Percentiles rank a stretch among this genome's conserved stretches.
phyloP scores from a whole-genome alignment of 2,797 vertebrate genomes.

The Microctenopoma steveboyesi region DNA sequence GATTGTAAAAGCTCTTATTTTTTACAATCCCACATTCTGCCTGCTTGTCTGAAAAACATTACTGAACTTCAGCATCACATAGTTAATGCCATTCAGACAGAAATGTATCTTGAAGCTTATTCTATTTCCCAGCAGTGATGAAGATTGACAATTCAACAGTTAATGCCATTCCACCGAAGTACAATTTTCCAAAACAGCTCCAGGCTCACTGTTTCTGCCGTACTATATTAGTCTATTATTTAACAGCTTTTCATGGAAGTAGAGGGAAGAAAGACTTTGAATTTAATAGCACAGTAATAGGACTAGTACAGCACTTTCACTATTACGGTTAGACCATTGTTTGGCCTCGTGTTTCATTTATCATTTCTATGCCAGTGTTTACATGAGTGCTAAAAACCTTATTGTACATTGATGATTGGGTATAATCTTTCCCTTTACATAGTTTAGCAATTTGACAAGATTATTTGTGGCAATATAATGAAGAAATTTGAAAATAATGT shows the following conservation, averaged over 20 bases:
- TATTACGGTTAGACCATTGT: slow-evolving; percentile 1
- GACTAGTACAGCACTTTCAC: slow-evolving; percentile 11
- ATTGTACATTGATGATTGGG: slow-evolving; percentile 2
- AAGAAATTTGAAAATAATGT: not conserved
- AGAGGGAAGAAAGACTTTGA: slow-evolving; percentile 28
- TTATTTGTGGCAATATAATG: slow-evolving; percentile 1
- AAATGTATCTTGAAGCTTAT: slow-evolving; percentile 23
- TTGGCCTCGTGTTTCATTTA: slow-evolving; percentile 13
- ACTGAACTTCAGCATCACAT: slow-evolving; percentile 10
- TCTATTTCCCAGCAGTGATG: slow-evolving; percentile 18
- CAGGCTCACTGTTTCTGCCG: slow-evolving; percentile 30
- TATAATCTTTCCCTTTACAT: not conserved
- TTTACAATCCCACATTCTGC: not conserved
- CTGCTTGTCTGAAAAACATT: slow-evolving; percentile 20
- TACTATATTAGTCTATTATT: slow-evolving; percentile 14
- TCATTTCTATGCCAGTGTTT: slow-evolving; percentile 1
- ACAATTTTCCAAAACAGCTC: slow-evolving; percentile 41
- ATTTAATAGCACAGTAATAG: slow-evolving; percentile 10
- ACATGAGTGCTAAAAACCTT: not conserved
- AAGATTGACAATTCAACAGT: slow-evolving; percentile 43
- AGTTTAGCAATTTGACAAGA: not conserved
- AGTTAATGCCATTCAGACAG: slow-evolving; percentile 16
- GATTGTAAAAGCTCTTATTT: not conserved
- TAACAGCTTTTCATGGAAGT: slow-evolving; percentile 21
- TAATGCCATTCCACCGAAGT: slow-evolving; percentile 27